Evolutionary conservation across 2,888 invertebrate genomes (phyloP), one percentile per base, ranked within the genome.

Genomic region (Melanchra persicariae): DNA sequence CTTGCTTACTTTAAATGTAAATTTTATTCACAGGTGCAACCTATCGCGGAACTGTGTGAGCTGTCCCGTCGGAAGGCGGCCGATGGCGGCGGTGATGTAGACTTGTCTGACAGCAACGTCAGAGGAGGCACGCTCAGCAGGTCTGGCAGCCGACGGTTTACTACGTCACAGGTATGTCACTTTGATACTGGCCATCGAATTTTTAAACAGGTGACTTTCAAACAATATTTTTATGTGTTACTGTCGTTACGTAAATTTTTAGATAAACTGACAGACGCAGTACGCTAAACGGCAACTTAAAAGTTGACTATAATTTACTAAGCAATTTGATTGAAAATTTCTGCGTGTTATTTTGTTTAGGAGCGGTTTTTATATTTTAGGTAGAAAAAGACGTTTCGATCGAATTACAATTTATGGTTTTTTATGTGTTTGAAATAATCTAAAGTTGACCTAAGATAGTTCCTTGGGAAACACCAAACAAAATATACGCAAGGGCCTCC

Each of bases 41-140:
- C 99, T 52, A 98, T 99, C 81, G 98, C 98, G 0, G 99, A 99
- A 94, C 95, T 99, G 86, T 98, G 98, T 86, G 99, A 99, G 94
- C 93, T 99, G 87, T 98, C 98, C 77, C 97, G 98, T 84, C 96
- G 99, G 66, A 98, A 97, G 73, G 95, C 96, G 5, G 95, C 91
- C 0, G 96, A 97, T 84, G 98, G 98, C 87, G 98, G 98, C 1
- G 94, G 90, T 3, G 96, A 95, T 85, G 96, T 98, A 34, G 97
- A 97, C 60, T 95, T 98, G 62, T 97, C 97, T 51, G 97, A 97
- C 84, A 96, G 97, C 88, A 95, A 96, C 83, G 95, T 96, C 6
- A 89, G 96, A 12, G 93, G 98, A 57, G 98, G 98, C 65, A 98
- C 98, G 2, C 96, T 99, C 79, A 97, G 98, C 87, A 96, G 98